Evolutionary conservation across 2,797 vertebrate species (phyloP), one percentile per base, ranked within the genome.

Genomic region (Syncerus caffer): DNA sequence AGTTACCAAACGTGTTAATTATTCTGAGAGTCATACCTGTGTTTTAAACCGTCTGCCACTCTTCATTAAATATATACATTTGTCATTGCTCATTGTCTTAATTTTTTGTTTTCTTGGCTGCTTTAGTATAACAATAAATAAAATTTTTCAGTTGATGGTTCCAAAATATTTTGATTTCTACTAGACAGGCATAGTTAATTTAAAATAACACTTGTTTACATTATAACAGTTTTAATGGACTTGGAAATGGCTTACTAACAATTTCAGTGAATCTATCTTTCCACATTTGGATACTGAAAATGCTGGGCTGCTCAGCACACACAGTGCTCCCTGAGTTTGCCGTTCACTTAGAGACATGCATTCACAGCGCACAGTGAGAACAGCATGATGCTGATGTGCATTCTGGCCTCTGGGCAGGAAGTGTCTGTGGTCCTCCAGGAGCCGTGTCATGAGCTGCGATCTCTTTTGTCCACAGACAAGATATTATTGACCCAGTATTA

Each of bases 301-400:
- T 7, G 2, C 57, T 15, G 8, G 86, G 45, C 0, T 21, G 3
- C 50, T 23, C 23, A 42, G 34, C 34, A 47, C n/a, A 12, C 34
- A 3, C 0, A 12, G 47, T 21, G 60, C 29, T 31, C 45, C 47
- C 6, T 1, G 23, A 47, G n/a, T 38, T 2, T 3, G 7, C 7
- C 19, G 4, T 4, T 29, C 27, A 1, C 4, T 1, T 4, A 7
- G 85, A 51, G 31, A 16, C 0, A 0, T 9, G n/a, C 3, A 0
- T 11, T 38, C 38, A 2, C 3, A 2, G 15, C 4, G 0, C 1
- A 0, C 13, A 9, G 34, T 27, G 29, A 45, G 29, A 27, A 23
- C 0, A 6, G 25, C 21, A 0, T 4, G 10, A 0, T 76, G 3
- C 7, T 31, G 62, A n/a, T 31, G 14, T 0, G 13, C 1, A 1